phyloP scores from a whole-genome alignment of 2,888 invertebrate genomes.

The Eudasyphora cyanicolor region DNA sequence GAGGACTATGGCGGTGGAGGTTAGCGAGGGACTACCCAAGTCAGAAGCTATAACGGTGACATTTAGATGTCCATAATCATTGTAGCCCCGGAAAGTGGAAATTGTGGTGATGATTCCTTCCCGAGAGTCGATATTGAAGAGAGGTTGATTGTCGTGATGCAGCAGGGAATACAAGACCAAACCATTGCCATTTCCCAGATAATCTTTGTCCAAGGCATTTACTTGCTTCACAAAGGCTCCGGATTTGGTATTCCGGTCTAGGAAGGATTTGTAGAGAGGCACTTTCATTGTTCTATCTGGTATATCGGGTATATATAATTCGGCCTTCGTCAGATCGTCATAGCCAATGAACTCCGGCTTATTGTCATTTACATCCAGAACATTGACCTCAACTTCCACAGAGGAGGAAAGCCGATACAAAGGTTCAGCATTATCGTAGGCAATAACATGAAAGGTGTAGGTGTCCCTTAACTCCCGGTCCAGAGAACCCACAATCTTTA shows the following conservation, averaged over 20 bases:
- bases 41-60: slow-evolving; percentile 91
- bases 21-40: slow-evolving; percentile 90
- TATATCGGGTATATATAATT: slow-evolving; percentile 71
- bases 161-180: slow-evolving; percentile 89
- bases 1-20: slow-evolving; percentile 87
- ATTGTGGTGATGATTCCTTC: slow-evolving; percentile 90
- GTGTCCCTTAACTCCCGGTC: slow-evolving; percentile 88
- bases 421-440: slow-evolving; percentile 85
- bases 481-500: slow-evolving; percentile 87
- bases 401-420: slow-evolving; percentile 84
- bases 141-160: slow-evolving; percentile 82
- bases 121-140: slow-evolving; percentile 91
- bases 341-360: slow-evolving; percentile 89
- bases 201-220: slow-evolving; percentile 92
- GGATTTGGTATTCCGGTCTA: slow-evolving; percentile 87
- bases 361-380: slow-evolving; percentile 92
- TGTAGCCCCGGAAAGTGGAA: slow-evolving; percentile 81
- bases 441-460: slow-evolving; percentile 87
- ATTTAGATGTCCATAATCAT: slow-evolving; percentile 83
- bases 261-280: slow-evolving; percentile 88
- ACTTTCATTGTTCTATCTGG: slow-evolving; percentile 77
- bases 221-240: slow-evolving; percentile 88
- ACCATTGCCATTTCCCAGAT: slow-evolving; percentile 92
- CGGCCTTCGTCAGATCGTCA: slow-evolving; percentile 81
- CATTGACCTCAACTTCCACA: slow-evolving; percentile 89